Conservation (phyloP, 2,888 invertebrate genomes). For the Bedellia somnulentella region DNA sequence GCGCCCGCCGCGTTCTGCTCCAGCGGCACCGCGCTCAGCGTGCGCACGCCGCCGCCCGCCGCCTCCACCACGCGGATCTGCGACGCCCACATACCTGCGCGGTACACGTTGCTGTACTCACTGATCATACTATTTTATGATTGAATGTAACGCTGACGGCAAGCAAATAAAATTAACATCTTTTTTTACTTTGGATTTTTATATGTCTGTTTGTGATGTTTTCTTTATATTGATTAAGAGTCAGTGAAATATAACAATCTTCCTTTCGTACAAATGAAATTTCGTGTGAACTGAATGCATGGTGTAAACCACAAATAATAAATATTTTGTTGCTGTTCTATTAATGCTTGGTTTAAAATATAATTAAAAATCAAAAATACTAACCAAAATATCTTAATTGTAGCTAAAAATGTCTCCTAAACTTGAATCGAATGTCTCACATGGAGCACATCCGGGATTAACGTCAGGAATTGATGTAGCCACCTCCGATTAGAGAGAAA, state of each 20-base stretch:
- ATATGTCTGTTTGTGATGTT: no score
- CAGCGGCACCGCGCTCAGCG: constrained; percentile 75
- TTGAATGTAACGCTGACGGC: no score
- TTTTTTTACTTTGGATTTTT: no score
- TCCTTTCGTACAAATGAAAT: no score
- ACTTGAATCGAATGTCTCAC: constrained; percentile 53
- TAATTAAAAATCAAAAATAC: no score
- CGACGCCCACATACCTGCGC: constrained; percentile 94
- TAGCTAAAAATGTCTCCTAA: constrained; percentile 60
- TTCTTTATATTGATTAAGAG: no score
- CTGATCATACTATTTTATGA: background rate
- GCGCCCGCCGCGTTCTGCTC: constrained; percentile 97
- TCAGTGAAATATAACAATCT: no score
- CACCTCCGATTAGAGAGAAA: constrained; percentile 54
- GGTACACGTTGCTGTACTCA: no score
- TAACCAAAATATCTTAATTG: constrained; percentile 76
- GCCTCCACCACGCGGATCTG: constrained; percentile 86
- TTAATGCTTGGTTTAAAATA: constrained; percentile 32
- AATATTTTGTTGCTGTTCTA: constrained; percentile 65
- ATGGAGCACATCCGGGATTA: constrained; percentile 49
- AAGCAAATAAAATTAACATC: no score
- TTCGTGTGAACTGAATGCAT: no score
- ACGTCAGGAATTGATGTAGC: constrained; percentile 45
- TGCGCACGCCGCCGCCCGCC: constrained; percentile 65
- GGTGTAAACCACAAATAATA: no score